These are phyloP conservation scores for Platichthys flesus DNA, from an alignment of 2,113 vertebrate species.

Conservation along the genomic window DNA sequence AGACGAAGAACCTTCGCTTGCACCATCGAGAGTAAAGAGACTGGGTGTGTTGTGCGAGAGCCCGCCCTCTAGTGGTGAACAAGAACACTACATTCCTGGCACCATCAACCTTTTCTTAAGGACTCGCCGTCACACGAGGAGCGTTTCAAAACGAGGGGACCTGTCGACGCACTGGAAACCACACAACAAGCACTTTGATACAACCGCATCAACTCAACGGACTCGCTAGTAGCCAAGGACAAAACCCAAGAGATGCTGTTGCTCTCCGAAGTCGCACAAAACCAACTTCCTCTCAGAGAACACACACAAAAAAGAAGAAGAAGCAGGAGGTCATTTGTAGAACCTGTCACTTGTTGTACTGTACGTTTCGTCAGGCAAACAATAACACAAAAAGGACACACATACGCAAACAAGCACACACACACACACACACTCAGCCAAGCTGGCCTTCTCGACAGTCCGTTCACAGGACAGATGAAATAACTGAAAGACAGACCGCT, in stretches of 20 bases:
- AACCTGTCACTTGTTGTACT: slow-evolving; percentile 58
- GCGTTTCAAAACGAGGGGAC: slow-evolving; percentile 6
- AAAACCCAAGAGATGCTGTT: slow-evolving; percentile 33
- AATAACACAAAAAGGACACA: slow-evolving; percentile 32
- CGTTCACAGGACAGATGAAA: slow-evolving; percentile 79
- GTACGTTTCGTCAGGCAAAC: slow-evolving; percentile 56
- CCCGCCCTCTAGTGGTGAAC: slow-evolving; percentile 65
- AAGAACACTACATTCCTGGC: slow-evolving; percentile 18
- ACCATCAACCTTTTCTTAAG: slow-evolving; percentile 34
- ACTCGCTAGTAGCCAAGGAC: slow-evolving; percentile 64
- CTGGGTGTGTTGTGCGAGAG: slow-evolving; percentile 45
- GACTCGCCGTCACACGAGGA: slow-evolving; percentile 6
- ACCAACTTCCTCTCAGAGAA: slow-evolving; percentile 35
- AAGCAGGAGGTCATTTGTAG: slow-evolving; percentile 35
- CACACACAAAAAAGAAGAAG: not conserved
- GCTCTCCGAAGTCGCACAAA: slow-evolving; percentile 59
- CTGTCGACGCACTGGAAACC: slow-evolving; percentile 75
- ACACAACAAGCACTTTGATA: slow-evolving; percentile 85
- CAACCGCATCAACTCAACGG: slow-evolving; percentile 56
- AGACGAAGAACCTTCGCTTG: slow-evolving; percentile 78
- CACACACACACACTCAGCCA: slow-evolving; percentile 58
- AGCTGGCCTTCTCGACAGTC: slow-evolving; percentile 72
- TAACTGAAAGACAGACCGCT: slow-evolving; percentile 89
- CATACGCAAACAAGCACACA: not conserved
- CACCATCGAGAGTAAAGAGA: slow-evolving; percentile 71